Percentiles rank a stretch among this genome's conserved stretches.
Evolutionary conservation across 2,113 vertebrate species (phyloP).

Genomic region (Bombycilla garrulus): DNA sequence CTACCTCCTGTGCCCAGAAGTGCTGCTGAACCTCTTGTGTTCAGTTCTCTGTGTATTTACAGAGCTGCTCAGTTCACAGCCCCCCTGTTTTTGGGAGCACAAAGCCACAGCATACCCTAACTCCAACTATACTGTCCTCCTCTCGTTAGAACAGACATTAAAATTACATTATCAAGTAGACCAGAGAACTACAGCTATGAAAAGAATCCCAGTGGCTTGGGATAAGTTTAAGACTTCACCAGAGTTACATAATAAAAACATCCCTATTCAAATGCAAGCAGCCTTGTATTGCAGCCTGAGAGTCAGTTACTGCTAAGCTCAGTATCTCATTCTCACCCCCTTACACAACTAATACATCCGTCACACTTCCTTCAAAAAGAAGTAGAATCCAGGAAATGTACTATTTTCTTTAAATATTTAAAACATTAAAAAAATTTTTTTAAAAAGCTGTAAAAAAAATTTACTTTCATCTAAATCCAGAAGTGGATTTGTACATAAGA

Average conservation of each 20-base stretch:
- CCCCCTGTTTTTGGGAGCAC: background rate
- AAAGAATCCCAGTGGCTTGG: background rate
- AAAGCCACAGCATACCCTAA: background rate
- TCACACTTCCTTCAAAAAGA: background rate
- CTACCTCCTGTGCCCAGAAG: background rate
- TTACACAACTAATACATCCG: background rate
- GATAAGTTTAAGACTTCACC: background rate
- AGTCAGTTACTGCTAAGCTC: background rate
- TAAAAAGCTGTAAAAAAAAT: background rate
- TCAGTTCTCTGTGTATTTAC: background rate
- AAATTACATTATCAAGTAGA: background rate
- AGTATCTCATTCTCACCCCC: background rate
- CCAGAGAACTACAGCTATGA: background rate
- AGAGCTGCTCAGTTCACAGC: background rate
- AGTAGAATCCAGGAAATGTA: background rate
- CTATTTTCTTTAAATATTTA: conserved; percentile 24
- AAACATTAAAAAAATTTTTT: background rate
- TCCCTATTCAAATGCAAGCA: background rate
- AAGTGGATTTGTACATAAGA: background rate
- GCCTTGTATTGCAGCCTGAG: background rate
- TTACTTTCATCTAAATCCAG: background rate
- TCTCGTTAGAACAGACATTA: background rate
- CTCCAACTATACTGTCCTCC: background rate
- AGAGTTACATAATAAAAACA: background rate
- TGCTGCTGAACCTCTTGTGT: background rate